phyloP scores from a whole-genome alignment of 2,797 vertebrate genomes.

The Nasua narica region DNA sequence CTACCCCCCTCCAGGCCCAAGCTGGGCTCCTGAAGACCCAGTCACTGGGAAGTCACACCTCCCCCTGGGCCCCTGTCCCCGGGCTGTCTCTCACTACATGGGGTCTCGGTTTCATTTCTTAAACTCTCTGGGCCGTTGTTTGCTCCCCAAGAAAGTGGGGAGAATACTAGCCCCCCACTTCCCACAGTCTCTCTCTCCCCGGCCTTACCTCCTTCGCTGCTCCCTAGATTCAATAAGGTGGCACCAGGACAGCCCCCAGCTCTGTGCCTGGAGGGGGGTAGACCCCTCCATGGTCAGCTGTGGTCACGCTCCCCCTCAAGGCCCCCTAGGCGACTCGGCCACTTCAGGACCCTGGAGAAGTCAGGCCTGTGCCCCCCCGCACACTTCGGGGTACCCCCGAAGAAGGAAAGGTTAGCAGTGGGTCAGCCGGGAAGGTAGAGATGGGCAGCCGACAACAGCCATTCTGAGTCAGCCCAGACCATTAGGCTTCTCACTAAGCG shows the following conservation, averaged over 20 bases:
- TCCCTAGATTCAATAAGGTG: not conserved
- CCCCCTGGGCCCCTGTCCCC: too few species aligned
- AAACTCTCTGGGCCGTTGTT: not conserved
- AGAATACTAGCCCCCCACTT: not conserved
- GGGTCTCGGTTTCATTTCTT: not conserved
- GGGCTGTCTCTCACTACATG: fast-evolving
- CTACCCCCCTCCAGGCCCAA: not conserved
- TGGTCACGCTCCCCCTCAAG: not conserved
- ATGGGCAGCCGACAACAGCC: not conserved
- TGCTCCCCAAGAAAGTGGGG: not conserved
- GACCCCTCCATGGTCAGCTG: not conserved
- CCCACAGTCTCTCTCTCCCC: not conserved
- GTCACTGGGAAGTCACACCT: too few species aligned
- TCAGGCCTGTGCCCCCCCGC: not conserved
- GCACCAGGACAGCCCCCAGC: not conserved
- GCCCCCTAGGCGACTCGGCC: not conserved
- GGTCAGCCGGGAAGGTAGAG: not conserved
- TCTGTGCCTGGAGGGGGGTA: too few species aligned
- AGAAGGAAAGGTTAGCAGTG: not conserved
- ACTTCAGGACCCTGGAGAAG: not conserved
- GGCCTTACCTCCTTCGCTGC: not conserved
- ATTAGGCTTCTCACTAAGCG: not conserved
- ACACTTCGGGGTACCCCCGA: not conserved
- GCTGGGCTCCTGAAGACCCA: not conserved
- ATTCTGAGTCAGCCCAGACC: not conserved